Conservation (phyloP, 30 jellyfish, hydroid and myxozoan species). For the Catostylus mosaicus region DNA sequence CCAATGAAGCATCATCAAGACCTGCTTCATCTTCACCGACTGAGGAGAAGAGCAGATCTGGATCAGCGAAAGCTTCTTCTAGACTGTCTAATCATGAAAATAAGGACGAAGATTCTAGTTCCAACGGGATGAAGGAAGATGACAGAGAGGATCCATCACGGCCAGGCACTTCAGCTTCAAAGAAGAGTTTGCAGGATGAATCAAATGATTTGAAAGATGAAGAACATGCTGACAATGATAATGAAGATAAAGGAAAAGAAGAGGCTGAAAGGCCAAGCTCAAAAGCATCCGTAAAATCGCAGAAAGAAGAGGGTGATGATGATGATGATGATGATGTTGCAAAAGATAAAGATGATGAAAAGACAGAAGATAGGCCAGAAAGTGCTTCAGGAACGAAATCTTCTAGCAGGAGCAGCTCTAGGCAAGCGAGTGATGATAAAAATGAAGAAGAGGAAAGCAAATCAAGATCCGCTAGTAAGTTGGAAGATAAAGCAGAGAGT, state of each 20-base stretch:
- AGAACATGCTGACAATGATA: neutral
- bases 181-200: conserved; percentile 4
- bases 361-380: neutral
- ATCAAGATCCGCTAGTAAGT: neutral
- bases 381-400: too few relatives aligned
- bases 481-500: neutral
- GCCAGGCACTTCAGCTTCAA: conserved; percentile 7
- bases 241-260: conserved; percentile 10
- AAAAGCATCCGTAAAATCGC: neutral
- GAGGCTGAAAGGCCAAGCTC: neutral
- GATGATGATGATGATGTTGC: neutral
- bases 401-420: too few relatives aligned
- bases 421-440: neutral
- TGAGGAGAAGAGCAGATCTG: neutral
- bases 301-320: neutral
- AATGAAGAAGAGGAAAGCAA: neutral
- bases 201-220: neutral
- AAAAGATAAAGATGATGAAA: neutral
- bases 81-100: neutral
- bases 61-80: neutral
- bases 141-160: conserved; percentile 4
- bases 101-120: neutral
- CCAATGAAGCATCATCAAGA: neutral
- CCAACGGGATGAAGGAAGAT: neutral
- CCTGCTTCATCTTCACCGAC: neutral